phyloP scores from a whole-genome alignment of 2,113 vertebrate genomes.

The Tupaia chinensis region DNA sequence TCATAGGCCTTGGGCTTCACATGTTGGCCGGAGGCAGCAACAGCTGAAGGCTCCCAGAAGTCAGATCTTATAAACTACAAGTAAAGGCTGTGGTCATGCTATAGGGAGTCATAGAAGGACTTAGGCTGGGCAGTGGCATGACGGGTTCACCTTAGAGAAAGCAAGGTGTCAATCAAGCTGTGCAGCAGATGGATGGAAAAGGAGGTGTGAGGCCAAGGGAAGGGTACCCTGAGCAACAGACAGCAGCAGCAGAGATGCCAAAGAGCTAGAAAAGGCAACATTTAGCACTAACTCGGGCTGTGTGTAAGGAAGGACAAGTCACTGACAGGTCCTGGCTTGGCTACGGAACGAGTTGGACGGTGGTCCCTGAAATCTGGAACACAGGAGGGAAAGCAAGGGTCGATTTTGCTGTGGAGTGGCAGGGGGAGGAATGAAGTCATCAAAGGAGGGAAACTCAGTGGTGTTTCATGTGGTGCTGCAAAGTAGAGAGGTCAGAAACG shows the following conservation, averaged over 20 bases:
- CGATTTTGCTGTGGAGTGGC: neutral
- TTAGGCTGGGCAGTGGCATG: no score
- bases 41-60: neutral
- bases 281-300: neutral
- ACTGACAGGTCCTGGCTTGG: neutral
- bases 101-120: fast-evolving
- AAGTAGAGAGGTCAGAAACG: neutral
- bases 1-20: neutral
- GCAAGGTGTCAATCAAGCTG: neutral
- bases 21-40: fast-evolving
- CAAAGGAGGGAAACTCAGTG: neutral
- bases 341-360: neutral
- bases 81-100: neutral
- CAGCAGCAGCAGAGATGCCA: neutral
- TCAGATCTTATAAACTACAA: no score
- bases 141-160: neutral
- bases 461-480: neutral
- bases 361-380: neutral
- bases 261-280: no score
- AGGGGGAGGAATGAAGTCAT: neutral
- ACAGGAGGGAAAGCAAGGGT: no score
- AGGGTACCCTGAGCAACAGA: fast-evolving
- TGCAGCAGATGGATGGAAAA: neutral
- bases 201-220: neutral
- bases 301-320: neutral